Evolutionary conservation across 2,888 invertebrate genomes (phyloP).

Genomic region (Argynnis bischoffii): DNA sequence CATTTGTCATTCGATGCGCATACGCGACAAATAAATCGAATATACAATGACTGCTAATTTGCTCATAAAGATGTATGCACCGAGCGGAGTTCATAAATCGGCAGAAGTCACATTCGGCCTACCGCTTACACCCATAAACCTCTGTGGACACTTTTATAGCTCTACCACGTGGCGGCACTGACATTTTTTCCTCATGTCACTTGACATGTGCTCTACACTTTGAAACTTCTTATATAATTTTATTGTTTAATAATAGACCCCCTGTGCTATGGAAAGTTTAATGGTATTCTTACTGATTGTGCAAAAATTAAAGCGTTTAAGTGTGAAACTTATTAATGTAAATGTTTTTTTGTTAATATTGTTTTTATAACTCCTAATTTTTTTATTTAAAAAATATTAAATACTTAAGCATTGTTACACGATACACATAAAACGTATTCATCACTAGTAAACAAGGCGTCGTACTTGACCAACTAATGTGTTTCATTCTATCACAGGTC

Average conservation of each 20-base stretch:
- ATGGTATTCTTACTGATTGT: slow-evolving; percentile 19
- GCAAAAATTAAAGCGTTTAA: slow-evolving; percentile 7
- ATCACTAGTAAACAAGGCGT: slow-evolving; percentile 73
- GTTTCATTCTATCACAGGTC: slow-evolving; percentile 81
- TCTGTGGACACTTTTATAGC: slow-evolving; percentile 80
- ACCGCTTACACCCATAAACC: slow-evolving; percentile 80
- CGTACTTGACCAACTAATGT: slow-evolving; percentile 80
- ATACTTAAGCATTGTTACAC: slow-evolving; percentile 15
- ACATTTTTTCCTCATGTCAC: slow-evolving; percentile 78
- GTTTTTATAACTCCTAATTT: no score
- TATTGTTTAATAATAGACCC: slow-evolving; percentile 74
- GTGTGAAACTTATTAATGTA: no score
- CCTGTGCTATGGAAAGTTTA: slow-evolving; percentile 38
- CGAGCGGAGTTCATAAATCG: slow-evolving; percentile 73
- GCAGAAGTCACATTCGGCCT: slow-evolving; percentile 75
- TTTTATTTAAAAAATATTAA: not conserved
- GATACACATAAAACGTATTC: slow-evolving; percentile 59
- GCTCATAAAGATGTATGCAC: slow-evolving; percentile 80
- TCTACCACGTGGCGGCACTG: slow-evolving; percentile 74
- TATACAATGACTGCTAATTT: slow-evolving; percentile 81
- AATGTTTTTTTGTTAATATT: no score
- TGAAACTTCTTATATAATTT: slow-evolving; percentile 68
- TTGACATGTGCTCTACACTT: slow-evolving; percentile 71
- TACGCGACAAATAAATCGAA: slow-evolving; percentile 71
- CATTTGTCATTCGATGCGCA: slow-evolving; percentile 68